phyloP scores from a whole-genome alignment of 2,113 vertebrate species.

The Poeciliopsis turrubarensis region DNA sequence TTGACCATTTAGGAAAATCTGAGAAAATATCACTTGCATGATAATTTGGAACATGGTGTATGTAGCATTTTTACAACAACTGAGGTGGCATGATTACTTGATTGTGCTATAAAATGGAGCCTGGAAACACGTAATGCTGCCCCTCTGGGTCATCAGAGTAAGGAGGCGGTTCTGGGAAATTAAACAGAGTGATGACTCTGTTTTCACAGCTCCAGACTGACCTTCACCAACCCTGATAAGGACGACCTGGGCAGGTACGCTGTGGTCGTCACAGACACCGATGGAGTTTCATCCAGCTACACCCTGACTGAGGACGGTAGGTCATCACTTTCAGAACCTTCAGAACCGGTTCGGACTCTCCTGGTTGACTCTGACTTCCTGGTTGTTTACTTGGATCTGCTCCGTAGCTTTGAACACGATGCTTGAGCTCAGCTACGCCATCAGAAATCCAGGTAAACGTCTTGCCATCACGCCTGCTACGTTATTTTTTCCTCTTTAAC shows the following conservation, averaged over 20 bases:
- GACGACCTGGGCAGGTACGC: constrained; percentile 90
- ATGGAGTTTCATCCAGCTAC: constrained; percentile 91
- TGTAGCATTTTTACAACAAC: no score
- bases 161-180: background rate
- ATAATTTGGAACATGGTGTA: no score
- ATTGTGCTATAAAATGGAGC: no score
- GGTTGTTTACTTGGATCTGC: constrained; percentile 7
- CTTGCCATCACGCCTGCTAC: background rate
- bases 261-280: constrained; percentile 90
- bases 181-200: background rate
- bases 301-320: constrained; percentile 87
- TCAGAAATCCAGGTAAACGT: constrained; percentile 92
- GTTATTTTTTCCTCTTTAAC: background rate
- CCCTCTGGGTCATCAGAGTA: no score
- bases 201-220: constrained; percentile 87
- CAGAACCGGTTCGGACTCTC: background rate
- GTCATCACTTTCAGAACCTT: background rate
- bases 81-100: no score
- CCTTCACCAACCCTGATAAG: constrained; percentile 88
- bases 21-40: no score
- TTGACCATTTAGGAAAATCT: no score
- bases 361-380: background rate
- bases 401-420: constrained; percentile 88
- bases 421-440: constrained; percentile 90
- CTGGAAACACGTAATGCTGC: no score